Base-by-base conservation (phyloP, 2,113 vertebrate species). In the Phrynocephalus versicolor region DNA sequence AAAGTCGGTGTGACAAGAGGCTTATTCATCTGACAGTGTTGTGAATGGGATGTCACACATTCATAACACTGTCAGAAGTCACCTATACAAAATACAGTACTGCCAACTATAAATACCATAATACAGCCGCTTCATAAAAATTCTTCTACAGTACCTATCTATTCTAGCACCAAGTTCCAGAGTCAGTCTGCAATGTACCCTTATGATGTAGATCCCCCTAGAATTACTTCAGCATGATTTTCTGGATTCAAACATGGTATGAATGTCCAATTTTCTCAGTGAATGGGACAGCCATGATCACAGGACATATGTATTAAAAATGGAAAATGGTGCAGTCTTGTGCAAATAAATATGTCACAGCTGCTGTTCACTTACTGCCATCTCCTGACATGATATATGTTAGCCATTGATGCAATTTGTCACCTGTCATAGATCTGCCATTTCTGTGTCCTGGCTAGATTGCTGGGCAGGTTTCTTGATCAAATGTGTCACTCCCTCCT, bases 321-420 rank as follows among this genome's bases (percentile, higher is more conserved):
- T 72, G 33, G 74, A 33, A 1, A 27, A 10, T 14, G 21, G 70
- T 70, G 80, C 37, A 45, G 12, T 55, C 81, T 79, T 64, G 69
- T 45, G 45, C 25, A 37, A 25, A 72, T 74, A 35, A 58, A 58
- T 80, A 33, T 57, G 41, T 69, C 69, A 73, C 76, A 25, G 74
- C 73, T 84, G 71, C 55, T 87, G 12, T 58, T 87, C 33, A 35
- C 57, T 87, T 89, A 72, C 74, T 88, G 86, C 90, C 89, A 88
- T 73, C 86, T 89, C 83, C 80, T 82, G 71, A 88, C 58, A 13
- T 14, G 19, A 73, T 23, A 16, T 62, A 2, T 69, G 57, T 70
- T 90, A 85, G 87, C 41, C 55, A 0, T 7, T 76, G 21, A 64
- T 81, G 33, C 33, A 14, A 58, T 70, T 30, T 84, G 45, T 79